Base-by-base conservation (phyloP, 2,888 invertebrate species). In the Psylliodes chrysocephalus region DNA sequence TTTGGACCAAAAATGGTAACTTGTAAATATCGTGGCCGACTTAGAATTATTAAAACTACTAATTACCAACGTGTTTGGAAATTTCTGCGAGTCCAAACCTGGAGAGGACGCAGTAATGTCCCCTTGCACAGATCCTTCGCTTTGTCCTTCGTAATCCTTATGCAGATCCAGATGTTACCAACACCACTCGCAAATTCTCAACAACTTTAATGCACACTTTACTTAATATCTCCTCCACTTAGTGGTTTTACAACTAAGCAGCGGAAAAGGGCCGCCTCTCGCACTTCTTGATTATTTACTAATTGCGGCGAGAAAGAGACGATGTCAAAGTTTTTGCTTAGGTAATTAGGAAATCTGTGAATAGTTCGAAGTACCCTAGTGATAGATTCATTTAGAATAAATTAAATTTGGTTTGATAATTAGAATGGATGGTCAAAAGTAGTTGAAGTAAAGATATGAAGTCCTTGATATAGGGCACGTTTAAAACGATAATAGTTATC, bases 91-190 rank as follows among this genome's bases (percentile, higher is more conserved):
- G 47, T 49, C 35, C 46, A 57, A n/a, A 7, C 28, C 38, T 47
- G 57, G 22, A 22, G 3, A 49, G 33, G 33, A 38, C 57, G 25
- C 35, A 25, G 35, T 38, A 14, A 10, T 47, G 49, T 35, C 28
- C 47, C 49, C 52, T 63, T 52, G 57, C 46, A 52, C 19, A 44
- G 63, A 63, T 63, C 18, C 59, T 33, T 17, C 15, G 44, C 49
- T 10, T 52, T 38, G 63, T 57, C 57, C 63, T 56, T 63, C 19
- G 52, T 63, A 63, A 57, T 63, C 57, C 56, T 51, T 52, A 63
- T 63, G 63, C 63, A 63, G 63, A 63, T 57, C 57, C 63, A 57
- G 63, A 63, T 63, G 63, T 57, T 57, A 35, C 63, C 57, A 63
- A 57, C 63, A 62, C 56, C 57, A 40, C 59, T 49, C 63, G 42